Percentiles rank a stretch among this genome's conserved stretches.
phyloP scores from a whole-genome alignment of 2,888 invertebrate genomes.

The Troilus luridus region DNA sequence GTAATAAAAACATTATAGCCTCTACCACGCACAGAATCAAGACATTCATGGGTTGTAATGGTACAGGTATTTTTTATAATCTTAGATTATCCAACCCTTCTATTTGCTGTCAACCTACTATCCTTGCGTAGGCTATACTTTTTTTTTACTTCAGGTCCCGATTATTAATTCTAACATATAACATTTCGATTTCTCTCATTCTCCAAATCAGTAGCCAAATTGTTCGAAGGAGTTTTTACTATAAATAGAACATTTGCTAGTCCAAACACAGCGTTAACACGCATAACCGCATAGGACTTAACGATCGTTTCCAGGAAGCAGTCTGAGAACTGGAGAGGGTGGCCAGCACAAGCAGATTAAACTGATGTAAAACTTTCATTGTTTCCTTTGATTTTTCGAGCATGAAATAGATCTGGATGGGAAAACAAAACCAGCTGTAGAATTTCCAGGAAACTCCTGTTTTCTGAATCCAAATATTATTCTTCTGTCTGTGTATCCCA shows the following conservation, averaged over 20 bases:
- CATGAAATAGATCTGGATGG: background rate
- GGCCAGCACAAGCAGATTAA: background rate
- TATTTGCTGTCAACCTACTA: too few species aligned
- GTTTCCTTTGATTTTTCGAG: background rate
- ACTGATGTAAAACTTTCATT: background rate
- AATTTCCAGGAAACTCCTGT: background rate
- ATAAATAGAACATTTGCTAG: background rate
- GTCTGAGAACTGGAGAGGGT: background rate
- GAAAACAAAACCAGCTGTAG: background rate
- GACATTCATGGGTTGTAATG: too few species aligned
- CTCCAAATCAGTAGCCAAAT: too few species aligned
- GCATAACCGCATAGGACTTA: background rate
- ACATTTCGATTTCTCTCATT: too few species aligned
- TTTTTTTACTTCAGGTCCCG: too few species aligned
- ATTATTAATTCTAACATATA: too few species aligned
- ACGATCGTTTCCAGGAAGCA: background rate
- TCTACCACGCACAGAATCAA: too few species aligned
- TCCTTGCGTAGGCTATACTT: too few species aligned
- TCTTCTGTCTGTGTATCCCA: background rate
- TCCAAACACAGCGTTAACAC: background rate
- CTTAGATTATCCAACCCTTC: too few species aligned
- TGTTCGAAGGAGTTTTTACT: background rate
- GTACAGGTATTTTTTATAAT: too few species aligned
- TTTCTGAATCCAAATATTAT: background rate
- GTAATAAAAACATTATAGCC: too few species aligned